phyloP scores from a whole-genome alignment of 2,797 vertebrate species.

The Propithecus deckenii region DNA sequence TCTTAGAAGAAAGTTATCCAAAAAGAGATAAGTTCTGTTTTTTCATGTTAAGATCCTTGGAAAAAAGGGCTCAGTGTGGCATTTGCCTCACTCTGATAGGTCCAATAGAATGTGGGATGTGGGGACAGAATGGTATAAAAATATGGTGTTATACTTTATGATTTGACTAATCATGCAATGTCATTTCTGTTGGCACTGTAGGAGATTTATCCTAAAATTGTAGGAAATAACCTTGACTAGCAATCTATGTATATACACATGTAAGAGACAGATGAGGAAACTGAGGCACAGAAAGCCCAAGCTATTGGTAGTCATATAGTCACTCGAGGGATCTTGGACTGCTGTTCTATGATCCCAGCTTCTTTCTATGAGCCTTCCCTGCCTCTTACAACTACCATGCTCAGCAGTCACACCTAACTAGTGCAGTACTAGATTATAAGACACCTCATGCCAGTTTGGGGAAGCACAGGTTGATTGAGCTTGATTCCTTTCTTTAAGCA shows the following conservation, averaged over 20 bases:
- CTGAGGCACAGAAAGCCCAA: background rate
- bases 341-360: background rate
- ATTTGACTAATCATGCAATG: background rate
- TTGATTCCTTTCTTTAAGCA: background rate
- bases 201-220: background rate
- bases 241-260: background rate
- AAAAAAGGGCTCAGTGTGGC: background rate
- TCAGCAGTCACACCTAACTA: background rate
- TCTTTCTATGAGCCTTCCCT: background rate
- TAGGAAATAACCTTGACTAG: background rate
- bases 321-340: too few species aligned
- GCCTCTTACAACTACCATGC: background rate
- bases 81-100: background rate
- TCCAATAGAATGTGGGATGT: background rate
- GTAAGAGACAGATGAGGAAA: background rate
- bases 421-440: background rate
- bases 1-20: background rate
- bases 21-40: background rate
- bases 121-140: background rate
- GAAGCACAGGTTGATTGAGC: background rate
- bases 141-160: background rate
- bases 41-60: background rate
- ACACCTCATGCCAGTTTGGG: background rate
- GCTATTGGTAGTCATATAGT: background rate
- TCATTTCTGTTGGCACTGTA: background rate